Conservation (phyloP, 2,888 invertebrate genomes). For the Ctenicera cuprea region DNA sequence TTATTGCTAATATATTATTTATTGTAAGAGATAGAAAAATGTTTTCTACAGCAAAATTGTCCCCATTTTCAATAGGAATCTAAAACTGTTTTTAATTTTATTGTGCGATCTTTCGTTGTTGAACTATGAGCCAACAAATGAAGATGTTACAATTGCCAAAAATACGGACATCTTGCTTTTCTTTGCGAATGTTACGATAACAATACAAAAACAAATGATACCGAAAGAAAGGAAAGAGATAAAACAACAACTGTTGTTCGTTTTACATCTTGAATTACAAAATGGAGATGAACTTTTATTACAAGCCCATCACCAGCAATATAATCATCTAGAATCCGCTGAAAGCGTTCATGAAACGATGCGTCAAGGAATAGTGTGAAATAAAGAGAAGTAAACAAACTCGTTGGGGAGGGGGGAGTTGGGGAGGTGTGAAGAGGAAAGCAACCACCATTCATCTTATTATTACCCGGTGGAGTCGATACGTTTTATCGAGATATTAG, state of each 20-base stretch:
- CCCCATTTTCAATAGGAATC: too few relatives aligned
- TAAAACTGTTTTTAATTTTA: neutral
- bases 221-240: too few relatives aligned
- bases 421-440: conserved; percentile 19
- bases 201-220: too few relatives aligned
- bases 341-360: conserved; percentile 11
- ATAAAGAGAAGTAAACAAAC: conserved; percentile 5
- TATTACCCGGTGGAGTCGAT: conserved; percentile 28
- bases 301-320: neutral
- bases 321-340: neutral
- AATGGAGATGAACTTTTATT: conserved; percentile 9
- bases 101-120: too few relatives aligned
- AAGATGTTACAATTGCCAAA: too few relatives aligned
- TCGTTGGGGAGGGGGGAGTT: neutral
- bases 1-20: too few relatives aligned
- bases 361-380: neutral
- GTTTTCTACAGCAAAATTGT: too few relatives aligned
- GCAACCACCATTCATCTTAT: conserved; percentile 35
- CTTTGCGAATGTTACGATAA: too few relatives aligned
- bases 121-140: too few relatives aligned
- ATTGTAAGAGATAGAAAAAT: too few relatives aligned
- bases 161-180: too few relatives aligned
- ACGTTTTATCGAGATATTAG: conserved; percentile 59
- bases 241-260: too few relatives aligned
- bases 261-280: neutral